phyloP scores from a whole-genome alignment of 2,888 invertebrate genomes.

The Thyatira batis region DNA sequence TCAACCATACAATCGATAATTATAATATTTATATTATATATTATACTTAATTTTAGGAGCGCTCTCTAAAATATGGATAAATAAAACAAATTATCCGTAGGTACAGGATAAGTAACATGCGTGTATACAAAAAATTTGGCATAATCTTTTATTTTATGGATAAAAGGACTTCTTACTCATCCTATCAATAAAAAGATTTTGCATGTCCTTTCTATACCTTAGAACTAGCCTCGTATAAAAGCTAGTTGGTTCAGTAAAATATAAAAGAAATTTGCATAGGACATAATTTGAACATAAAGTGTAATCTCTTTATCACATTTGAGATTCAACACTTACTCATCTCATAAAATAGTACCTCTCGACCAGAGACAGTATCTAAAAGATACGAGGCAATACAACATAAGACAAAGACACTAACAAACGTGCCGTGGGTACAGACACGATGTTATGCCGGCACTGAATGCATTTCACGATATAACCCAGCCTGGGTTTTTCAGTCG shows the following conservation, averaged over 20 bases:
- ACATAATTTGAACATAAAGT: conserved; percentile 10
- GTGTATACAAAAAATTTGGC: no score
- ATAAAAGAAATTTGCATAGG: conserved; percentile 9
- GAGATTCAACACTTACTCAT: conserved; percentile 43
- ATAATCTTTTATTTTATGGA: no score
- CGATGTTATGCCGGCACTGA: conserved; percentile 20
- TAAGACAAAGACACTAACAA: conserved; percentile 27
- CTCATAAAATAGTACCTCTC: conserved; percentile 36
- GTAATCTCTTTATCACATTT: conserved; percentile 20
- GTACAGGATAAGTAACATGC: no score
- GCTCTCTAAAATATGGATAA: no score
- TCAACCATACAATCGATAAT: no score
- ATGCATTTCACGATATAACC: conserved; percentile 22
- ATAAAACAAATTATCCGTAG: no score
- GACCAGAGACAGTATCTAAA: conserved; percentile 29
- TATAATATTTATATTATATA: no score
- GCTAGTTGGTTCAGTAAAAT: neutral
- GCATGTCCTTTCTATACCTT: no score
- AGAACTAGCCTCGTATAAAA: no score
- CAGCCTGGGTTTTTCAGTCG: neutral
- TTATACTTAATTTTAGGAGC: no score
- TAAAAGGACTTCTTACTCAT: no score
- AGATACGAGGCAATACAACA: conserved; percentile 40
- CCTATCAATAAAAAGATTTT: no score
- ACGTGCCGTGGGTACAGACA: conserved; percentile 44